phyloP scores from a whole-genome alignment of 1,140 invertebrate genomes.

The Aphaenogaster floridana region DNA sequence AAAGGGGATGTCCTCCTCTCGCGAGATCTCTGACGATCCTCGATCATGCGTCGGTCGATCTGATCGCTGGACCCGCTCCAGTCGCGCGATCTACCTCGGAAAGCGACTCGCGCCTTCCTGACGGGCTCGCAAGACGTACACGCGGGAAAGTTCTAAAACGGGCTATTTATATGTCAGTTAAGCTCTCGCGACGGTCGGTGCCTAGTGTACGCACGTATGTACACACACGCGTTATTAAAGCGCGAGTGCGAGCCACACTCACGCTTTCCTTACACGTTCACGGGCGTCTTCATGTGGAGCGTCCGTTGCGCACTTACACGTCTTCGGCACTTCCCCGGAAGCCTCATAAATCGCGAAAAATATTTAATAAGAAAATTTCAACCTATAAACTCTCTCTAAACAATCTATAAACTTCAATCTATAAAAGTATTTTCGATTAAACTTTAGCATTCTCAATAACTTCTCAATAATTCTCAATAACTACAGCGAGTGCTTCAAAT shows the following conservation, averaged over 20 bases:
- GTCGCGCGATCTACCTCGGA: constrained; percentile 67
- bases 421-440: neutral
- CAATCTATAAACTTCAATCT: no score
- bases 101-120: constrained; percentile 77
- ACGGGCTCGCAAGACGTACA: constrained; percentile 74
- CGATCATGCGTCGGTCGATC: constrained; percentile 2
- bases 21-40: constrained; percentile 6
- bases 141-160: constrained; percentile 78
- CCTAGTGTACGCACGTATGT: constrained; percentile 45
- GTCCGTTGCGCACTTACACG: constrained; percentile 9
- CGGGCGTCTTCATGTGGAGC: neutral
- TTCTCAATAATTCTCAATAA: neutral
- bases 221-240: constrained; percentile 73
- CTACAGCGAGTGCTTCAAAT: neutral
- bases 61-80: constrained; percentile 27
- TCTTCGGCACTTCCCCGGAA: neutral
- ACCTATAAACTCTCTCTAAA: no score
- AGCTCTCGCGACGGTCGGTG: constrained; percentile 74
- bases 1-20: neutral
- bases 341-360: neutral
- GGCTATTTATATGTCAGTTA: constrained; percentile 84
- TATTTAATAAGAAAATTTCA: neutral
- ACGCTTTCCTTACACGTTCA: constrained; percentile 56
- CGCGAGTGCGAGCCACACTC: constrained; percentile 49
- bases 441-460: neutral